A percentile compares a stretch with the other conserved stretches of the same genome.
phyloP scores from a whole-genome alignment of 2,888 invertebrate genomes.

The Ischnura elegans region DNA sequence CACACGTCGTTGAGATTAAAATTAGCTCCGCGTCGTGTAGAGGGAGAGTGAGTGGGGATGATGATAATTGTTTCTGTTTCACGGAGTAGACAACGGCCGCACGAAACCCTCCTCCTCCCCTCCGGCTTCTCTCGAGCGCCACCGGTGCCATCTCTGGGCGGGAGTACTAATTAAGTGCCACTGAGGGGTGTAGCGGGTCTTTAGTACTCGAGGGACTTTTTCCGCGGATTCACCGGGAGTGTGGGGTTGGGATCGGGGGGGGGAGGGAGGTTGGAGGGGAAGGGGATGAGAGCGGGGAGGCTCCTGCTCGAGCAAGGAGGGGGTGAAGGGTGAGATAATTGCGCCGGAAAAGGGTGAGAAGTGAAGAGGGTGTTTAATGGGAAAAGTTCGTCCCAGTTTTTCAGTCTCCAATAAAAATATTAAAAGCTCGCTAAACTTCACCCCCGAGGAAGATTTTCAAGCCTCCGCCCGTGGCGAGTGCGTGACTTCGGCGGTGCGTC shows the following conservation, averaged over 20 bases:
- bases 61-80: conserved; percentile 1
- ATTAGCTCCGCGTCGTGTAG: not conserved
- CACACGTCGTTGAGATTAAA: not conserved
- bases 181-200: not conserved
- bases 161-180: not conserved
- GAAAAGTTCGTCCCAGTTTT: conserved; percentile 17
- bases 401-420: not conserved
- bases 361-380: not conserved
- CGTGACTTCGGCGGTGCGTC: too few species aligned
- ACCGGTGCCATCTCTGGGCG: not conserved
- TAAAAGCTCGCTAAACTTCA: not conserved
- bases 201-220: not conserved
- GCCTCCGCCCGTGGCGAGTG: too few species aligned
- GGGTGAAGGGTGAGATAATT: not conserved
- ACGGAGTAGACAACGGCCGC: too few species aligned
- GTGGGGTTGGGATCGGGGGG: not conserved
- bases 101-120: too few species aligned
- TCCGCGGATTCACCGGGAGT: not conserved
- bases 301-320: not conserved
- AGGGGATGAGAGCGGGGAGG: not conserved
- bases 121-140: not conserved
- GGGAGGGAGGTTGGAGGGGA: not conserved
- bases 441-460: too few species aligned
- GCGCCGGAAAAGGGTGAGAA: not conserved
- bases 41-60: too few species aligned